These are phyloP conservation scores for Ips nitidus DNA, from an alignment of 1,140 invertebrate genomes.

Conservation along the genomic window DNA sequence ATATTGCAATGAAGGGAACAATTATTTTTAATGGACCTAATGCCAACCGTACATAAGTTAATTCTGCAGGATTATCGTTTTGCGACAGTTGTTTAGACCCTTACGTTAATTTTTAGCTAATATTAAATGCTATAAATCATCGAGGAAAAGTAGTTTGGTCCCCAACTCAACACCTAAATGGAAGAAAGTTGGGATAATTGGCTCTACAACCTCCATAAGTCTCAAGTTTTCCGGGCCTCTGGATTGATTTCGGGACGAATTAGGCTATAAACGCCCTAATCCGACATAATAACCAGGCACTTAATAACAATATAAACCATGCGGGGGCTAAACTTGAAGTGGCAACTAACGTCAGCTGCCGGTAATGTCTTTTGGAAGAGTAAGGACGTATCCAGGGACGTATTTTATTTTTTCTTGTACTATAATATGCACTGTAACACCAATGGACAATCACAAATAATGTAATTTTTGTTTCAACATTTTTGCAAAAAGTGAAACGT, in stretches of 20 bases:
- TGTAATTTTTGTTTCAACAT: not conserved
- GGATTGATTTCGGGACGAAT: conserved; percentile 35
- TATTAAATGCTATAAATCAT: not conserved
- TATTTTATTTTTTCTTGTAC: not conserved
- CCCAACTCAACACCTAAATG: too few species aligned
- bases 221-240: conserved; percentile 22
- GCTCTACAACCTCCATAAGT: conserved; percentile 19
- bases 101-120: too few species aligned
- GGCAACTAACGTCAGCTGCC: conserved; percentile 36
- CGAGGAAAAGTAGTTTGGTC: not conserved
- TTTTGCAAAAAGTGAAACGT: too few species aligned
- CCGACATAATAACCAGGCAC: conserved; percentile 38
- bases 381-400: conserved; percentile 9
- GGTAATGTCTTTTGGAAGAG: conserved; percentile 27
- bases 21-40: conserved; percentile 23
- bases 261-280: conserved; percentile 37
- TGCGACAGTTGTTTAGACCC: not conserved
- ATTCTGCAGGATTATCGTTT: conserved; percentile 4
- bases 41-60: conserved; percentile 10
- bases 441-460: not conserved
- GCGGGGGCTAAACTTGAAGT: conserved; percentile 29
- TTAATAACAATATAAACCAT: conserved; percentile 38
- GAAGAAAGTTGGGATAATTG: conserved; percentile 10
- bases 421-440: not conserved
- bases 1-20: conserved; percentile 19